These are phyloP conservation scores for Pholis gunnellus DNA, from an alignment of 2,113 vertebrate genomes.

Conservation along the genomic window DNA sequence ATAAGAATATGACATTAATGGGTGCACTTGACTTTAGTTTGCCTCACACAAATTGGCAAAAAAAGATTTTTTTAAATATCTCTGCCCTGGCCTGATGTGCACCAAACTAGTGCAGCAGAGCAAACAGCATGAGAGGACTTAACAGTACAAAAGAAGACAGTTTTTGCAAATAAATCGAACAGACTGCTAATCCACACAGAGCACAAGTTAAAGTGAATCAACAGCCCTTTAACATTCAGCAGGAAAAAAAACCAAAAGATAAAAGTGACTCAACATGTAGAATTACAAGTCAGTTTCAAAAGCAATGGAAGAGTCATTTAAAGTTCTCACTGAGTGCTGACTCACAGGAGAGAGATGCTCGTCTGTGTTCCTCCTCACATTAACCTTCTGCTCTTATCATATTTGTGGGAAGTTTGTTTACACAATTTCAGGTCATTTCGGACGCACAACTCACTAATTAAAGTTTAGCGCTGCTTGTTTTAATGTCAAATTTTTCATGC, in stretches of 20 bases:
- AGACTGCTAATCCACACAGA: conserved; percentile 47
- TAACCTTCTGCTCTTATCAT: background rate
- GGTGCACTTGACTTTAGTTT: conserved; percentile 41
- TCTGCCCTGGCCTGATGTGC: background rate
- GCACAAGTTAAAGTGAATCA: conserved; percentile 6
- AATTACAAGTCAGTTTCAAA: conserved; percentile 52
- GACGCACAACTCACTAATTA: background rate
- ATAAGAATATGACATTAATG: conserved; percentile 11
- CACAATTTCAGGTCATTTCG: background rate
- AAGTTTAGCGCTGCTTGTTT: background rate
- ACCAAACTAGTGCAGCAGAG: conserved; percentile 23
- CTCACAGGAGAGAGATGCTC: background rate
- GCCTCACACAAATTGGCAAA: background rate
- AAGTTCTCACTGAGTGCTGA: background rate
- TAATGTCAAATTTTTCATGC: background rate
- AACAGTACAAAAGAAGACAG: background rate
- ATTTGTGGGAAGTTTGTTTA: conserved; percentile 16
- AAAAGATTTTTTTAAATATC: background rate
- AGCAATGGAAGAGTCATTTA: conserved; percentile 21
- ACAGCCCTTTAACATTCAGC: conserved; percentile 52
- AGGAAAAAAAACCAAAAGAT: conserved; percentile 21
- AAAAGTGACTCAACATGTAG: conserved; percentile 18
- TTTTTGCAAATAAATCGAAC: background rate
- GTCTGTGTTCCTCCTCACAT: background rate
- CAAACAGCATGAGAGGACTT: conserved; percentile 44